phyloP scores from a whole-genome alignment of 2,888 invertebrate genomes.

The Podotricha telesiphe region DNA sequence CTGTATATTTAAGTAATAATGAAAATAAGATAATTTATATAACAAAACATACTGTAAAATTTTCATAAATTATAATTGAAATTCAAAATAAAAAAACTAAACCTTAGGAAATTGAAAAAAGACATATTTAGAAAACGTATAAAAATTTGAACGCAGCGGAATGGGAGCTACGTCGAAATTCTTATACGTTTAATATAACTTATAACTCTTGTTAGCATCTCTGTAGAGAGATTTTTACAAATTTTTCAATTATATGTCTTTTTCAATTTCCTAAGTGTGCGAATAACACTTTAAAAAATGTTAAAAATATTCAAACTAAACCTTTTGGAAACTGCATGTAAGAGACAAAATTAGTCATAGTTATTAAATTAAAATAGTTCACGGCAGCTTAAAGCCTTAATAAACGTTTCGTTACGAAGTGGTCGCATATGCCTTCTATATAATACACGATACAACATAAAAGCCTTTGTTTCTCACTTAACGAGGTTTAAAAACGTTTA shows the following conservation, averaged over 20 bases:
- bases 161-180: too few relatives aligned
- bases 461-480: constrained; percentile 27
- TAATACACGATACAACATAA: constrained; percentile 21
- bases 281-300: background rate
- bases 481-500: constrained; percentile 25
- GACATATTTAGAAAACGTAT: too few relatives aligned
- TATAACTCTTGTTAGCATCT: too few relatives aligned
- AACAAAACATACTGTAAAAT: too few relatives aligned
- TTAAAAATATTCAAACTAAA: background rate
- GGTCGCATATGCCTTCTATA: constrained; percentile 1
- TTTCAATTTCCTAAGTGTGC: too few relatives aligned
- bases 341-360: constrained; percentile 11
- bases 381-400: constrained; percentile 5
- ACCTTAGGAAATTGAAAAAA: too few relatives aligned
- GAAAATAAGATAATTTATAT: background rate
- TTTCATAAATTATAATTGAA: too few relatives aligned
- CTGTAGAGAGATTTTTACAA: too few relatives aligned
- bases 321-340: background rate
- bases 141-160: too few relatives aligned
- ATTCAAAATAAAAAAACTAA: too few relatives aligned
- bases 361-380: constrained; percentile 14
- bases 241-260: too few relatives aligned
- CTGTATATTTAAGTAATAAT: background rate
- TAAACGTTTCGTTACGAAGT: constrained; percentile 4
- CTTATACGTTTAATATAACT: too few relatives aligned